Evolutionary conservation across 2,888 invertebrate species (phyloP).

Genomic region (Lomographa bimaculata): DNA sequence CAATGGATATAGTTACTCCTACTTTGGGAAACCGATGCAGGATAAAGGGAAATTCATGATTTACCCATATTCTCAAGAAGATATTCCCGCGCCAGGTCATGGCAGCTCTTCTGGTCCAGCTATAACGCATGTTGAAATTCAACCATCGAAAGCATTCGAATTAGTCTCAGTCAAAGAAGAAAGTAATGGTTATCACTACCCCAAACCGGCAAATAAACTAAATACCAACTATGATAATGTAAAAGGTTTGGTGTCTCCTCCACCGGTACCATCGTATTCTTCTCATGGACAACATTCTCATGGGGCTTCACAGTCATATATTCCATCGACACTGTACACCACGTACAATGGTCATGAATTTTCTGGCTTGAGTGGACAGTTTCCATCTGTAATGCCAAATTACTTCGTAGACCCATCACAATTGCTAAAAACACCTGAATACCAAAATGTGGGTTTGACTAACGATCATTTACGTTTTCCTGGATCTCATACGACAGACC

Average conservation of each 20-base stretch:
- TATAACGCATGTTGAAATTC: slow-evolving; percentile 77
- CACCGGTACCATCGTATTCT: slow-evolving; percentile 46
- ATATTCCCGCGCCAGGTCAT: slow-evolving; percentile 72
- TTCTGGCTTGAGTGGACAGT: slow-evolving; percentile 70
- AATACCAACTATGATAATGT: slow-evolving; percentile 52
- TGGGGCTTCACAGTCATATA: slow-evolving; percentile 21
- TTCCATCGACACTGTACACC: slow-evolving; percentile 68
- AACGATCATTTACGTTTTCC: slow-evolving; percentile 71
- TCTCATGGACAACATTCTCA: slow-evolving; percentile 31
- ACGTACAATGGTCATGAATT: slow-evolving; percentile 76
- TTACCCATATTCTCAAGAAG: slow-evolving; percentile 88
- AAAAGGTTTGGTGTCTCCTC: slow-evolving; percentile 48
- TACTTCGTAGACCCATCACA: slow-evolving; percentile 74
- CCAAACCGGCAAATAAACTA: slow-evolving; percentile 56
- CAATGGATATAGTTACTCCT: slow-evolving; percentile 75
- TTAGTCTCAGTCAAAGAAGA: slow-evolving; percentile 66
- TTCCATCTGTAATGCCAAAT: slow-evolving; percentile 74
- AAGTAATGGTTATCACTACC: slow-evolving; percentile 57
- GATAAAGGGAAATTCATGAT: slow-evolving; percentile 84
- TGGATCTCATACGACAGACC: slow-evolving; percentile 53
- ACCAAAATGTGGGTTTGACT: slow-evolving; percentile 77
- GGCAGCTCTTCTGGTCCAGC: slow-evolving; percentile 34
- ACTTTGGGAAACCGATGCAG: slow-evolving; percentile 71
- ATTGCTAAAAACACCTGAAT: slow-evolving; percentile 69
- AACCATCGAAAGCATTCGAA: slow-evolving; percentile 83